Evolutionary conservation across 2,113 vertebrate species (phyloP).

Genomic region (Actenoides lindsayi): DNA sequence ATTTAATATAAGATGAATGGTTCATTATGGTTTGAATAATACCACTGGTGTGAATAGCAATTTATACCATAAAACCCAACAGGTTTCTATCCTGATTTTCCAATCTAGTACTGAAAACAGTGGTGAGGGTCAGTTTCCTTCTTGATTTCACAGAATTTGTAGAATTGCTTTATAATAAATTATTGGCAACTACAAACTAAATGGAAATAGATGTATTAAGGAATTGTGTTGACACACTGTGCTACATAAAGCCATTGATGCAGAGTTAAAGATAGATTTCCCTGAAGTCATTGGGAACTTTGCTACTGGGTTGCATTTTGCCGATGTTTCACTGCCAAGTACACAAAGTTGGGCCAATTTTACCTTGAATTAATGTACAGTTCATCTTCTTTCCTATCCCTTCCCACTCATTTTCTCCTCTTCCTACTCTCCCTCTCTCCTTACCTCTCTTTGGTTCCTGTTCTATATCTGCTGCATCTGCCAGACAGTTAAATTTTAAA

Average conservation of each 20-base stretch:
- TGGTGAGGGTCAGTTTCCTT: neutral
- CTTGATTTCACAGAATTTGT: neutral
- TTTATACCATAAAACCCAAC: neutral
- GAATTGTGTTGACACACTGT: neutral
- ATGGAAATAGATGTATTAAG: neutral
- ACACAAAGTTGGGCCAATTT: neutral
- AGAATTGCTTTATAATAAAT: neutral
- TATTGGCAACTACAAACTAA: neutral
- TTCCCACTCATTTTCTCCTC: neutral
- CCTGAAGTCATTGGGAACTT: neutral
- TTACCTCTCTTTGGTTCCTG: constrained; percentile 27
- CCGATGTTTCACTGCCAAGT: neutral
- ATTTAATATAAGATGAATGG: neutral
- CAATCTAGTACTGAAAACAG: neutral
- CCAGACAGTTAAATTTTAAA: constrained; percentile 71
- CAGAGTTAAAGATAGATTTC: neutral
- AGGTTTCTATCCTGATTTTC: neutral
- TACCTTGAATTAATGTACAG: neutral
- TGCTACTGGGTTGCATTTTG: neutral
- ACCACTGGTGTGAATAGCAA: neutral
- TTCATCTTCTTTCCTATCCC: neutral
- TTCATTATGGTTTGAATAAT: neutral
- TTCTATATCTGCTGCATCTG: constrained; percentile 40
- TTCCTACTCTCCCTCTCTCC: neutral
- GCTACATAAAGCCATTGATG: neutral